A percentile compares a stretch with the other conserved stretches of the same genome.
These are phyloP conservation scores for Vipera latastei DNA, from an alignment of 2,797 vertebrate species.

Conservation along the genomic window DNA sequence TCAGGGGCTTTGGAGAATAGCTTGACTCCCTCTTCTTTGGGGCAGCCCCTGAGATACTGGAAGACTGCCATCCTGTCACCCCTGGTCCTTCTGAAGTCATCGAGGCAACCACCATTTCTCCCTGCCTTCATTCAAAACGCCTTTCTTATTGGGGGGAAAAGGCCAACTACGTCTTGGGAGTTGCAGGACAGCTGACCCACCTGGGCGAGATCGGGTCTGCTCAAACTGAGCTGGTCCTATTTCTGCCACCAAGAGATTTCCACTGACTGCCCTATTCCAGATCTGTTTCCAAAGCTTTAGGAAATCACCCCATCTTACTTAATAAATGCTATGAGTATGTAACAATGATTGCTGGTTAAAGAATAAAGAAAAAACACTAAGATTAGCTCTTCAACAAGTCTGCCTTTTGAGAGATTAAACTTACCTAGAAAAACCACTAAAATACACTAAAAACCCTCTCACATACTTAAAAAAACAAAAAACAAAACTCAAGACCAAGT, in stretches of 20 bases:
- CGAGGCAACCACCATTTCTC: neutral
- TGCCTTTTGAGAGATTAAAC: neutral
- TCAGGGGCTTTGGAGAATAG: too few relatives aligned
- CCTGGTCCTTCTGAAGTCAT: neutral
- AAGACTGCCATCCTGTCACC: too few relatives aligned
- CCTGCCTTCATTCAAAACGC: neutral
- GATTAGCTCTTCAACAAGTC: neutral
- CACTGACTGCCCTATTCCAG: neutral
- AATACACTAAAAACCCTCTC: neutral
- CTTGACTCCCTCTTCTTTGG: too few relatives aligned
- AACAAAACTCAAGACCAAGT: neutral
- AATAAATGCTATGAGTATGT: neutral
- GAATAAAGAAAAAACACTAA: neutral
- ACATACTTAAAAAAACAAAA: neutral
- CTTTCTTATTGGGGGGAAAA: neutral
- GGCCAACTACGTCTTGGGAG: neutral
- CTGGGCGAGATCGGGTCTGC: neutral
- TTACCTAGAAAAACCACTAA: slow-evolving; percentile 7
- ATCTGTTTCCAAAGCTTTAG: neutral
- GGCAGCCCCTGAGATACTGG: too few relatives aligned
- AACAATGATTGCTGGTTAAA: neutral
- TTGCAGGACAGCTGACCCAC: neutral
- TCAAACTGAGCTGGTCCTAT: neutral
- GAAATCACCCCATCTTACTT: neutral
- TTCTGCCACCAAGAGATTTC: neutral